A percentile compares a stretch with the other conserved stretches of the same genome.
These are phyloP conservation scores for Hypsibius dujardini DNA, from an alignment of 1,140 invertebrate genomes.

Conservation along the genomic window DNA sequence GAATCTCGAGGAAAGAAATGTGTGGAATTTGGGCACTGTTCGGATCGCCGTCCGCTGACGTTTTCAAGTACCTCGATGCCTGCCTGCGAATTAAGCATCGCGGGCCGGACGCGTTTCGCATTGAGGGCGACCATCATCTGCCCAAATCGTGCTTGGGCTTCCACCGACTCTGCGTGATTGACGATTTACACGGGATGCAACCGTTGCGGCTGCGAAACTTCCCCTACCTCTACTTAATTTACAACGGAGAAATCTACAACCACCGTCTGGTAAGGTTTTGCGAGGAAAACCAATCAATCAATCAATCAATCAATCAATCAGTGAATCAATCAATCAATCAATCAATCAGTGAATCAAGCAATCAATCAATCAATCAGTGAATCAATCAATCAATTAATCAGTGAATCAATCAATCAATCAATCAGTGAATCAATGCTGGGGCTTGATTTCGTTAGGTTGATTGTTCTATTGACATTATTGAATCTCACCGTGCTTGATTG, in stretches of 20 bases:
- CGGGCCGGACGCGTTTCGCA: conserved; percentile 48
- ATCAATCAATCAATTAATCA: too few species aligned
- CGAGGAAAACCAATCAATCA: not conserved
- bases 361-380: too few species aligned
- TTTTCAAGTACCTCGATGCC: conserved; percentile 18
- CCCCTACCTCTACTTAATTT: conserved; percentile 39
- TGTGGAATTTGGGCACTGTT: conserved; percentile 74
- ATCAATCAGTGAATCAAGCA: too few species aligned
- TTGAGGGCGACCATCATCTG: conserved; percentile 32
- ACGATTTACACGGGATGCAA: conserved; percentile 61
- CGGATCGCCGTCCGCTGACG: conserved; percentile 38
- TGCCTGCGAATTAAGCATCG: conserved; percentile 44
- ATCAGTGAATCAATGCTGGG: too few species aligned
- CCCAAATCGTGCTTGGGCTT: conserved; percentile 47
- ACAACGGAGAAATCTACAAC: conserved; percentile 74
- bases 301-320: too few species aligned
- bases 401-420: too few species aligned
- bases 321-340: too few species aligned
- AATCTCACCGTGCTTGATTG: too few species aligned
- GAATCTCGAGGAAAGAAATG: conserved; percentile 38
- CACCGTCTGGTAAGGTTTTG: conserved; percentile 36
- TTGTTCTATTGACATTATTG: too few species aligned
- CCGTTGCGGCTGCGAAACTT: conserved; percentile 37
- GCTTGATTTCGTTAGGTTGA: too few species aligned
- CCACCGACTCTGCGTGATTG: conserved; percentile 58